Percentiles rank a stretch among this genome's conserved stretches.
phyloP scores from a whole-genome alignment of 1,140 invertebrate species.

The Drosophila kohkoa region DNA sequence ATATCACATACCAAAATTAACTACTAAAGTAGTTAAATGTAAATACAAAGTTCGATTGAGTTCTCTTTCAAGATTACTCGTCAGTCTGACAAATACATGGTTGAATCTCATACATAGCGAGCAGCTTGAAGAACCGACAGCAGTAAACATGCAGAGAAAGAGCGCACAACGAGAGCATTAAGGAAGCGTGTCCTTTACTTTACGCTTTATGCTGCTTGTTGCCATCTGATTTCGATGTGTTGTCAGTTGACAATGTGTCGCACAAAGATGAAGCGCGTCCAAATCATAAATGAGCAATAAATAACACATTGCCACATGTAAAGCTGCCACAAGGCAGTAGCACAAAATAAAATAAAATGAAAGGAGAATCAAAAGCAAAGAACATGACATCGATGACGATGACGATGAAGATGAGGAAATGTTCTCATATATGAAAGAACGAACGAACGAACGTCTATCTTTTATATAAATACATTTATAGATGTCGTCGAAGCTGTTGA shows the following conservation, averaged over 20 bases:
- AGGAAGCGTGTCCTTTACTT: constrained; percentile 6
- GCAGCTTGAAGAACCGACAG: not conserved
- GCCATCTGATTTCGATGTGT: constrained; percentile 39
- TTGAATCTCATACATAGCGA: not conserved
- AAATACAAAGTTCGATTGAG: not conserved
- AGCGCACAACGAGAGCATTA: not conserved
- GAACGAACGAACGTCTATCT: not conserved
- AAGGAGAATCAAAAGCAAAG: constrained; percentile 4
- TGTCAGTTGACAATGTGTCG: constrained; percentile 68
- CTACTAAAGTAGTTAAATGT: not conserved
- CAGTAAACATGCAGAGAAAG: not conserved
- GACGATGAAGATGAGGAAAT: constrained; percentile 1
- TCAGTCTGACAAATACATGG: not conserved
- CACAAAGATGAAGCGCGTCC: constrained; percentile 65
- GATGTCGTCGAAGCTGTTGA: constrained; percentile 53
- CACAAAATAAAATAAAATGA: constrained; percentile 11
- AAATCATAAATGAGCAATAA: constrained; percentile 83
- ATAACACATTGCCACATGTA: constrained; percentile 78
- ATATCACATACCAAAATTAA: not conserved
- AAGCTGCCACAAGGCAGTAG: constrained; percentile 29
- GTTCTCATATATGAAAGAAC: not conserved
- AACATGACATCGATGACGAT: constrained; percentile 22
- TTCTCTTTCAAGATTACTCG: not conserved
- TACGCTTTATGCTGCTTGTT: not conserved
- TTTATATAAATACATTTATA: constrained; percentile 48